Base-by-base conservation (phyloP, 1,140 invertebrate genomes). In the Ceratitis capitata region DNA sequence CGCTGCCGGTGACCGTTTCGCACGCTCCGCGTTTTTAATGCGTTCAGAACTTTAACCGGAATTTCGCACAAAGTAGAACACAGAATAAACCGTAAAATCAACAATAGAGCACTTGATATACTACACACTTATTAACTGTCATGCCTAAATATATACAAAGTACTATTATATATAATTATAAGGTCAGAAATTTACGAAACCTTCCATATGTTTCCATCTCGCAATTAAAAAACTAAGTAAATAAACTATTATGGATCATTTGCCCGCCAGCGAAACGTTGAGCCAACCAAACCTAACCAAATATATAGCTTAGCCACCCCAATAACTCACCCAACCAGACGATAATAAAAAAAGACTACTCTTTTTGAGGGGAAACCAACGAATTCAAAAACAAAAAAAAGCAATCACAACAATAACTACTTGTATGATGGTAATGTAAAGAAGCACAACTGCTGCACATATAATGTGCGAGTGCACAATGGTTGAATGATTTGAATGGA, bases 401-500 rank as follows among this genome's bases (percentile, higher is more conserved):
- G 14, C 58, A 69, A 69, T 16, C 35, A 69, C 61, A 32, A 69
- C 51, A 10, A 32, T 61, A 69, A 35, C 29, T 78, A 78, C n/a
- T 10, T 78, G 39, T 78, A 19, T 19, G 69, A 26, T 39, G 69
- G 39, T 47, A 45, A 78, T 47, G 69, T 35, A 78, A 78, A 78
- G 69, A 78, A 78, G 69, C 69, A 78, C 69, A 78, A 78, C 69
- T 78, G 69, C 45, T 78, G 39, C 69, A 39, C 69, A 39, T 23
- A 78, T 39, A 42, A 78, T 32, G n/a, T n/a, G n/a, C n/a, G n/a
- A n/a, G n/a, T n/a, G 45, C 39, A 78, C 69, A 78, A 78, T 78
- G 69, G 39, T 78, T 78, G 69, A 78, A 78, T 78, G 69, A 45
- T 78, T 78, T 78, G 35, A 78, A 78, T 78, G 35, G 69, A 47